Conservation (phyloP, 2,888 invertebrate species). For the Plebejus anna region DNA sequence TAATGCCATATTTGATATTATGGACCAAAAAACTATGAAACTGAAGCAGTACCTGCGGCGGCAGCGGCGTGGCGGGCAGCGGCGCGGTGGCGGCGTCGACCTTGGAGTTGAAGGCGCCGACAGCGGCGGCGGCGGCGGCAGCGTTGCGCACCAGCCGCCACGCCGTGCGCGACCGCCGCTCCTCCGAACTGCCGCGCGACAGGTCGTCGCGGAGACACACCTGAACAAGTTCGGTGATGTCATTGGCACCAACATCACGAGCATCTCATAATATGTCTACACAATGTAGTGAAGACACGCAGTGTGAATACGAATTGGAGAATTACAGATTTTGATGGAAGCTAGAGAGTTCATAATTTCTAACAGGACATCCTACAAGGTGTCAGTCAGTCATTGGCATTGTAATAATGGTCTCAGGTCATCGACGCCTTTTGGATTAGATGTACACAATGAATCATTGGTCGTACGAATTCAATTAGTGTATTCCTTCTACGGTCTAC, state of each 20-base stretch:
- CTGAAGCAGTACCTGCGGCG: background rate
- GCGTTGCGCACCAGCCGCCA: constrained; percentile 61
- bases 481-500: background rate
- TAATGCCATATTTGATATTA: no score
- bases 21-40: no score
- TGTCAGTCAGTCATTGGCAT: no score
- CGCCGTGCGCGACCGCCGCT: constrained; percentile 45
- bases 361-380: no score
- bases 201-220: constrained; percentile 64
- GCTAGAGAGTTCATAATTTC: no score
- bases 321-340: no score
- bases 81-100: constrained; percentile 42
- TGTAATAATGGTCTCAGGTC: no score
- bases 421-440: no score
- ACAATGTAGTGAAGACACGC: no score
- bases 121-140: constrained; percentile 57
- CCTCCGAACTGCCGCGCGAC: constrained; percentile 54
- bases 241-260: background rate
- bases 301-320: no score
- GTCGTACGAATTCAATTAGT: background rate
- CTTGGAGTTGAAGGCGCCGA: constrained; percentile 55
- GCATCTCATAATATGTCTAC: no score
- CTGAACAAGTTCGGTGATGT: constrained; percentile 40
- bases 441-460: background rate
- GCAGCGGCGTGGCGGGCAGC: constrained; percentile 61